Conservation (phyloP, 2,113 vertebrate genomes). For the Rhineura floridana region DNA sequence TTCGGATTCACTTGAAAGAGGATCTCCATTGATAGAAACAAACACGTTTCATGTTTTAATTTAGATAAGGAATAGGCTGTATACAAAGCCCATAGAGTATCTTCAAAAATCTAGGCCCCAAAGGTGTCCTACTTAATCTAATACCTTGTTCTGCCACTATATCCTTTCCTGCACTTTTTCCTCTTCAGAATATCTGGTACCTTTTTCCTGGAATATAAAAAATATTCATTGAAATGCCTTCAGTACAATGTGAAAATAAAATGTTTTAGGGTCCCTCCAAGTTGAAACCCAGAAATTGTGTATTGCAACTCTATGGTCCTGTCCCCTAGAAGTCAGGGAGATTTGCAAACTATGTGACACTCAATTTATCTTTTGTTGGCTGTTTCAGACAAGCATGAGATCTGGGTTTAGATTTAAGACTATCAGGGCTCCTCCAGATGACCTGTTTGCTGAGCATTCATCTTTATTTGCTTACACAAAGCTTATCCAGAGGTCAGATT, state of each 20-base stretch:
- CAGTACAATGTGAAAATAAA: neutral
- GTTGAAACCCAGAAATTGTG: neutral
- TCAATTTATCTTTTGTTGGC: neutral
- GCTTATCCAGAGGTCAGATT: no score
- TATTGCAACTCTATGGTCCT: neutral
- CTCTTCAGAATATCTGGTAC: neutral
- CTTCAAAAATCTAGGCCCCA: neutral
- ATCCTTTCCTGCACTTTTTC: neutral
- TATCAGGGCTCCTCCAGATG: neutral
- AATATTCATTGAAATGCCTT: neutral
- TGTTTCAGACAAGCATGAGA: neutral
- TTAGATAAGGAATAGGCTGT: neutral
- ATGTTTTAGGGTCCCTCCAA: neutral
- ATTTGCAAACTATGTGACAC: neutral
- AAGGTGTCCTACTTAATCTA: neutral
- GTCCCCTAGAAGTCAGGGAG: no score
- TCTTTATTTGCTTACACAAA: no score
- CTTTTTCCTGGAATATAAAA: neutral
- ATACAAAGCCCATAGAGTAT: neutral
- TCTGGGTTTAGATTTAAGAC: neutral
- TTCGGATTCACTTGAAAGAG: neutral
- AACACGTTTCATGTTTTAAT: neutral
- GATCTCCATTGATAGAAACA: neutral
- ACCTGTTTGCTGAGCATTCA: no score
- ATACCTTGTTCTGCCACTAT: neutral